phyloP scores from a whole-genome alignment of 2,888 invertebrate species.

The Cerceris ruficornis region DNA sequence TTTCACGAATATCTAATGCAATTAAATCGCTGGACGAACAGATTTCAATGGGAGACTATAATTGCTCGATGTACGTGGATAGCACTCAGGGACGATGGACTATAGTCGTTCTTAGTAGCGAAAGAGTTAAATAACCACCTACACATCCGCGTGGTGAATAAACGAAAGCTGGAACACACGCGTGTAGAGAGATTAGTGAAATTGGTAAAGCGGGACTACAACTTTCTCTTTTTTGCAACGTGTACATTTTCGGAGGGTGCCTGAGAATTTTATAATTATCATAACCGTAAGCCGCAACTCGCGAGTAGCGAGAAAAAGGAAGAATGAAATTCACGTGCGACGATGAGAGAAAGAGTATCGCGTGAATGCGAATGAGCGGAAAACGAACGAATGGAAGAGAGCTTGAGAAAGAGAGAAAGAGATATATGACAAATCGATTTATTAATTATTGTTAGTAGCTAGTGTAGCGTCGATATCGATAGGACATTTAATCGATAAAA shows the following conservation, averaged over 20 bases:
- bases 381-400: conserved; percentile 5
- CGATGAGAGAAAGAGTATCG: conserved; percentile 9
- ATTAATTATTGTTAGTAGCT: conserved; percentile 73
- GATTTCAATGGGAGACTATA: too few species aligned
- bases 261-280: conserved; percentile 37
- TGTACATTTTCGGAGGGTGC: conserved; percentile 54
- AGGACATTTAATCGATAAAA: conserved; percentile 60
- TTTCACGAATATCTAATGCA: too few species aligned
- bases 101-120: not conserved
- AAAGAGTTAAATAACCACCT: not conserved
- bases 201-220: conserved; percentile 31
- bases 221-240: conserved; percentile 41
- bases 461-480: conserved; percentile 70
- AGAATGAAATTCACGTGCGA: not conserved
- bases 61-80: too few species aligned
- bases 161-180: not conserved
- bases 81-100: too few species aligned
- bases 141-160: not conserved
- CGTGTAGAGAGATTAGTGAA: not conserved
- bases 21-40: too few species aligned
- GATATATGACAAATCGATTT: conserved; percentile 58
- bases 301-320: conserved; percentile 1
- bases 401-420: conserved; percentile 17
- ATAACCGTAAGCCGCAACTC: not conserved
- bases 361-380: conserved; percentile 9